A percentile compares a stretch with the other conserved stretches of the same genome.
Conservation (phyloP, 2,797 vertebrate species). For the Petrocephalus sullivani region DNA sequence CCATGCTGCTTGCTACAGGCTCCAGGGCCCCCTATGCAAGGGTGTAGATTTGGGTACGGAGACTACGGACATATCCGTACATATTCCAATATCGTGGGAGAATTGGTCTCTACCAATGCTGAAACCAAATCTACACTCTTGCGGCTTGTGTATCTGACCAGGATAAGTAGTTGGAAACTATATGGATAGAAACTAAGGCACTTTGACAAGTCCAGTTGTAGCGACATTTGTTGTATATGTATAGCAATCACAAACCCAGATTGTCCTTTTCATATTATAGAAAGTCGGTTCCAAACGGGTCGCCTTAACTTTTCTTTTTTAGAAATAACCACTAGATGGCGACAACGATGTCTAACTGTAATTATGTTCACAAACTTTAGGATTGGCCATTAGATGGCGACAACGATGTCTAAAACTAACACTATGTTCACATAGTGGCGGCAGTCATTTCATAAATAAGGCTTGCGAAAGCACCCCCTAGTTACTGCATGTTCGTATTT, state of each 20-base stretch:
- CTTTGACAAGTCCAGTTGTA: background rate
- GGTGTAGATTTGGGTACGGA: background rate
- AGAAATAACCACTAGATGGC: conserved; percentile 51
- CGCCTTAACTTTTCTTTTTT: background rate
- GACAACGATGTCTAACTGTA: conserved; percentile 14
- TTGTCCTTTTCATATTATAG: background rate
- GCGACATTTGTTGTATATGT: background rate
- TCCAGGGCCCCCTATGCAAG: background rate
- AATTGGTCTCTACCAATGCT: background rate
- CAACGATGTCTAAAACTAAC: conserved; percentile 7
- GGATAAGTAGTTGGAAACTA: background rate
- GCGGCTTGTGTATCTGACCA: background rate
- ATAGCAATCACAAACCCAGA: background rate
- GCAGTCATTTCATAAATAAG: background rate
- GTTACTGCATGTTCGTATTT: background rate
- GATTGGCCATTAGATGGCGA: conserved; percentile 50
- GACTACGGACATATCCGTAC: background rate
- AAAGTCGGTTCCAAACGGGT: background rate
- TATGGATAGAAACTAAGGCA: background rate
- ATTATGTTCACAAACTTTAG: background rate
- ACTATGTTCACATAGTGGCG: background rate
- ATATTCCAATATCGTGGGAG: background rate
- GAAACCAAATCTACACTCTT: background rate
- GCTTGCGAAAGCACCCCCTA: background rate
- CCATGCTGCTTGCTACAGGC: background rate